Evolutionary conservation across 2,113 vertebrate genomes (phyloP).

Genomic region (Pachypanchax playfairii): DNA sequence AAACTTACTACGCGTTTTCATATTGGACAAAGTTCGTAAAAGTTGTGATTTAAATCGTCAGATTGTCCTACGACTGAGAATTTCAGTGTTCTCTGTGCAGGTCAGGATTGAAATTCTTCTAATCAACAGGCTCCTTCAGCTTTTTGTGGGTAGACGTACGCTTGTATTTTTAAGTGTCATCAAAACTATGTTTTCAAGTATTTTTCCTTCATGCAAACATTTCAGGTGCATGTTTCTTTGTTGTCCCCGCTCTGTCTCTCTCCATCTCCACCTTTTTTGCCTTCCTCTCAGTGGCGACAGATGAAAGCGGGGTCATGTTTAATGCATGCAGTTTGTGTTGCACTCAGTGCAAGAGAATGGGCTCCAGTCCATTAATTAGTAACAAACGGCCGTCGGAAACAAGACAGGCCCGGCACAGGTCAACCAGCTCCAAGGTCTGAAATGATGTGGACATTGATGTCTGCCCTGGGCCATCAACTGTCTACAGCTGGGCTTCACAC

Average conservation of each 20-base stretch:
- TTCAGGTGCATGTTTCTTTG: constrained; percentile 8
- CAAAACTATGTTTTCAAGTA: neutral
- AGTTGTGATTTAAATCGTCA: constrained; percentile 5
- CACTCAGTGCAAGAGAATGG: constrained; percentile 72
- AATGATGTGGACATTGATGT: constrained; percentile 66
- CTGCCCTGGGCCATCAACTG: constrained; percentile 57
- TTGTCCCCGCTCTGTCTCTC: neutral
- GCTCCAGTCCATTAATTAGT: constrained; percentile 83
- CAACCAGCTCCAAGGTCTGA: constrained; percentile 69
- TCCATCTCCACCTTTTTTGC: constrained; percentile 55
- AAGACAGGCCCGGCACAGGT: constrained; percentile 75
- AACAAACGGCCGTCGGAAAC: constrained; percentile 78
- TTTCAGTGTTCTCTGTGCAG: no score
- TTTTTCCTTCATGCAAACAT: constrained; percentile 9
- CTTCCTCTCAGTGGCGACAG: constrained; percentile 54
- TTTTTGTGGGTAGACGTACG: neutral
- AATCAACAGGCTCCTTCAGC: neutral
- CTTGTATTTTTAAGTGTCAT: neutral
- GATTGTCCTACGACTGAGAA: neutral
- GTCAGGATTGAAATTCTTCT: neutral
- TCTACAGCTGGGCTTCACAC: constrained; percentile 47
- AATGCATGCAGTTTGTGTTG: constrained; percentile 81
- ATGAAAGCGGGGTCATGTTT: constrained; percentile 77
- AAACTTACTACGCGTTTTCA: constrained; percentile 34
- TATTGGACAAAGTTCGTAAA: neutral